A percentile compares a stretch with the other conserved stretches of the same genome.
Conservation (phyloP, 2,888 invertebrate species). For the Catonia carolina region DNA sequence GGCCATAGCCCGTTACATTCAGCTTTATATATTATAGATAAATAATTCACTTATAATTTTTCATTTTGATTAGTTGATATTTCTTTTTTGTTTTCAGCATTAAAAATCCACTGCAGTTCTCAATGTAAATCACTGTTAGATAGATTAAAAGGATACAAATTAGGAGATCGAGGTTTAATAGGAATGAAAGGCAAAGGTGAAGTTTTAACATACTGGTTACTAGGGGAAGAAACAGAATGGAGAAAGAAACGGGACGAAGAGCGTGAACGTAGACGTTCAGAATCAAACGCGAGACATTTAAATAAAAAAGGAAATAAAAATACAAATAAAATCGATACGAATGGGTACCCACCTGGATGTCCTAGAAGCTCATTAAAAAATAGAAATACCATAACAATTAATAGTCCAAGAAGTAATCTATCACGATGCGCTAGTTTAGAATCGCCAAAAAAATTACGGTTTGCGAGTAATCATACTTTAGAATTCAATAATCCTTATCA, state of each 20-base stretch:
- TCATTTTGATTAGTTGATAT: background rate
- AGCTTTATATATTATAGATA: too few species aligned
- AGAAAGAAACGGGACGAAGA: slow-evolving; percentile 51
- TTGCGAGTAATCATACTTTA: slow-evolving; percentile 63
- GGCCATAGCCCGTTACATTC: too few species aligned
- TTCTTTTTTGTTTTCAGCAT: slow-evolving; percentile 46
- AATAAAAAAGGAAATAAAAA: slow-evolving; percentile 20
- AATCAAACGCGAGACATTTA: slow-evolving; percentile 26
- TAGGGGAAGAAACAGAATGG: slow-evolving; percentile 62
- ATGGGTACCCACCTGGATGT: slow-evolving; percentile 32
- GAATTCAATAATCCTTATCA: slow-evolving; percentile 42
- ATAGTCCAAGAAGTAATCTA: slow-evolving; percentile 37
- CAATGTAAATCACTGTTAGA: slow-evolving; percentile 63
- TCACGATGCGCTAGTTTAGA: slow-evolving; percentile 70
- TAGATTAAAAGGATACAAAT: slow-evolving; percentile 66
- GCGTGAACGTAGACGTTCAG: slow-evolving; percentile 46
- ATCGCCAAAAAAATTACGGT: slow-evolving; percentile 74
- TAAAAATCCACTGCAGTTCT: slow-evolving; percentile 76
- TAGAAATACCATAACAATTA: slow-evolving; percentile 33
- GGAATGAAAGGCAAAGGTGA: slow-evolving; percentile 81
- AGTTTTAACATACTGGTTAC: slow-evolving; percentile 73
- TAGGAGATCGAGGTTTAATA: slow-evolving; percentile 67
- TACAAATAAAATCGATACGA: slow-evolving; percentile 19
- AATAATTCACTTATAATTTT: too few species aligned
- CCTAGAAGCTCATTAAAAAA: slow-evolving; percentile 66